Conservation (phyloP, 1,140 invertebrate genomes). For the Listronotus oregonensis region DNA sequence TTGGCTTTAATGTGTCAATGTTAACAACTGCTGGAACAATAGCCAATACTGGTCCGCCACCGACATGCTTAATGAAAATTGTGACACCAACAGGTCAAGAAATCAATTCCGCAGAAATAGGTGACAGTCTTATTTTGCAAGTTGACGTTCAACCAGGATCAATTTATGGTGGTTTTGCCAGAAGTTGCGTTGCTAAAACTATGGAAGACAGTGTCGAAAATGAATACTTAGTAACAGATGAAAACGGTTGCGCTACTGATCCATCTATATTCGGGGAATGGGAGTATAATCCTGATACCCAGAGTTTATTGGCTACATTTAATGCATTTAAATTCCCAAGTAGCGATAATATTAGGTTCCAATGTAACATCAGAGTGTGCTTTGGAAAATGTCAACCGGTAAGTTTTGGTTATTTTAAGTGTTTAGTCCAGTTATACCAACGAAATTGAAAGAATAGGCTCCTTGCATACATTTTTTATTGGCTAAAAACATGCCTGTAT, state of each 20-base stretch:
- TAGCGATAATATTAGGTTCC: conserved; percentile 93
- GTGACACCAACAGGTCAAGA: conserved; percentile 85
- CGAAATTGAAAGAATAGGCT: no score
- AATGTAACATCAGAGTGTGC: conserved; percentile 93
- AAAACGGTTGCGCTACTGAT: conserved; percentile 92
- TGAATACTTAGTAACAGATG: conserved; percentile 91
- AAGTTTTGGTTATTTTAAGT: no score
- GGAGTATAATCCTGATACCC: conserved; percentile 83
- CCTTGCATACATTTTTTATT: no score
- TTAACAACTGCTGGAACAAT: conserved; percentile 93
- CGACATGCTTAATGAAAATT: conserved; percentile 90
- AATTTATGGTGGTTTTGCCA: conserved; percentile 92
- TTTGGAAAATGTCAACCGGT: conserved; percentile 94
- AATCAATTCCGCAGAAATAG: conserved; percentile 89
- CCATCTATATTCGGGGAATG: conserved; percentile 91
- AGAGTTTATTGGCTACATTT: conserved; percentile 82
- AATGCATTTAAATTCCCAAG: conserved; percentile 96
- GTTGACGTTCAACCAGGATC: conserved; percentile 91
- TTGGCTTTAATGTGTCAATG: conserved; percentile 95
- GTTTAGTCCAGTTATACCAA: no score
- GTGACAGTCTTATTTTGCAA: conserved; percentile 87
- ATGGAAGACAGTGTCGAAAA: conserved; percentile 88
- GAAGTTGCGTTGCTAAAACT: conserved; percentile 91
- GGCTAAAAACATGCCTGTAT: no score
- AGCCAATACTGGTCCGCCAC: conserved; percentile 92